Evolutionary conservation across 2,797 vertebrate species (phyloP).

Genomic region (Cyprinella venusta): DNA sequence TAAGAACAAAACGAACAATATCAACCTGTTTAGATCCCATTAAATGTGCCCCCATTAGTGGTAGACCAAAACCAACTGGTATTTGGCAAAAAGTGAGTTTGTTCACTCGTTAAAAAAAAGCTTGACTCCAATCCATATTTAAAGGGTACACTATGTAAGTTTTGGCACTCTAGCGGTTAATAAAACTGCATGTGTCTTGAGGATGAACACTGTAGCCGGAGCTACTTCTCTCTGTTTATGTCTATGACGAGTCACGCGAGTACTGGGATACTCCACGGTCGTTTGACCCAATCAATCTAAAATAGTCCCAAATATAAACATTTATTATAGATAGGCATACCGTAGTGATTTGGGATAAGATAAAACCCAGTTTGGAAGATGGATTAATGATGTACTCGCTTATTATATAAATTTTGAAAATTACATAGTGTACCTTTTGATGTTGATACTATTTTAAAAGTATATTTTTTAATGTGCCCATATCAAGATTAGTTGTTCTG

Average conservation of each 20-base stretch:
- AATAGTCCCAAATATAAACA: background rate
- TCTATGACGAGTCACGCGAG: background rate
- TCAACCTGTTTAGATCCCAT: conserved; percentile 6
- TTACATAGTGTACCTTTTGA: background rate
- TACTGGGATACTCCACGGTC: no score
- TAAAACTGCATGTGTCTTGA: background rate
- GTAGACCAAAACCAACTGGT: conserved; percentile 61
- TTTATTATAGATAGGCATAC: background rate
- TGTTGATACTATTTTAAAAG: conserved; percentile 52
- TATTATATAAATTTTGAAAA: background rate
- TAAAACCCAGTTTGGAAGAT: background rate
- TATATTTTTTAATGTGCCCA: conserved; percentile 54
- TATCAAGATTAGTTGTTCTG: conserved; percentile 52
- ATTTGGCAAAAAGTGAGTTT: background rate
- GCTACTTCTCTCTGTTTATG: background rate
- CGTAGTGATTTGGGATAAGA: background rate
- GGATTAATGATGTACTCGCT: background rate
- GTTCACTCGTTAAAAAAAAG: background rate
- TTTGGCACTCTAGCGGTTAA: background rate
- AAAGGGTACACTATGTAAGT: background rate
- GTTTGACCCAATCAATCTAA: background rate
- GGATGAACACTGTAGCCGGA: background rate
- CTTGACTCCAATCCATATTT: background rate
- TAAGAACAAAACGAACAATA: conserved; percentile 48
- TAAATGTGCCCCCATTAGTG: conserved; percentile 43